Conservation (phyloP, 2,888 invertebrate genomes). For the Oeneis ivallda region DNA sequence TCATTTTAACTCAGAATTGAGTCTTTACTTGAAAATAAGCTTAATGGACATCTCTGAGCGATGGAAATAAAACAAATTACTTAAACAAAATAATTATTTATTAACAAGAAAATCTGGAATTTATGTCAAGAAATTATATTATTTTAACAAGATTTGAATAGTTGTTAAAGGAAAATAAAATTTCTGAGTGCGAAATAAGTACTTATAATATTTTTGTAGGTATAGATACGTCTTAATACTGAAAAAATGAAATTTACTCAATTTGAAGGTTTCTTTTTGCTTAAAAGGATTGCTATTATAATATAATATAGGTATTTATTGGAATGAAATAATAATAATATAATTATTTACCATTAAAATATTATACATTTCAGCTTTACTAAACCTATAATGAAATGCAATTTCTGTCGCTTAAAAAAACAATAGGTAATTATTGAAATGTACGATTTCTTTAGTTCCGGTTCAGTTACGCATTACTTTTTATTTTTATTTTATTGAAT, state of each 20-base stretch:
- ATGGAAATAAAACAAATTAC: neutral
- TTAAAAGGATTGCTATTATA: neutral
- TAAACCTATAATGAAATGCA: neutral
- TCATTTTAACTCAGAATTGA: neutral
- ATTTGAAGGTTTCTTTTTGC: neutral
- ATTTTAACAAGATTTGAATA: neutral
- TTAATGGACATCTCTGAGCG: neutral
- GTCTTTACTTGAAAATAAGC: too few species aligned
- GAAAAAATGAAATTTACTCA: neutral
- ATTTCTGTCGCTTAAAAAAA: neutral
- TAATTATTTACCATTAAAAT: neutral
- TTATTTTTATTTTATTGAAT: too few species aligned
- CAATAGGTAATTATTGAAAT: too few species aligned
- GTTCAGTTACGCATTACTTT: too few species aligned
- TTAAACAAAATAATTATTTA: constrained; percentile 5
- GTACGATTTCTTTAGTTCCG: too few species aligned
- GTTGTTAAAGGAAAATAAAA: neutral
- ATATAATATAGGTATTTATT: neutral
- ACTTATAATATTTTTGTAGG: neutral
- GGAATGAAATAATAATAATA: neutral
- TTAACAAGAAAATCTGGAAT: neutral
- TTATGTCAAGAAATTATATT: neutral
- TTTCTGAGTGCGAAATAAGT: neutral
- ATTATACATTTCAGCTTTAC: neutral
- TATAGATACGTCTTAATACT: neutral